Percentiles rank a stretch among this genome's conserved stretches.
Conservation (phyloP, 2,888 invertebrate genomes). For the Furcula furcula region DNA sequence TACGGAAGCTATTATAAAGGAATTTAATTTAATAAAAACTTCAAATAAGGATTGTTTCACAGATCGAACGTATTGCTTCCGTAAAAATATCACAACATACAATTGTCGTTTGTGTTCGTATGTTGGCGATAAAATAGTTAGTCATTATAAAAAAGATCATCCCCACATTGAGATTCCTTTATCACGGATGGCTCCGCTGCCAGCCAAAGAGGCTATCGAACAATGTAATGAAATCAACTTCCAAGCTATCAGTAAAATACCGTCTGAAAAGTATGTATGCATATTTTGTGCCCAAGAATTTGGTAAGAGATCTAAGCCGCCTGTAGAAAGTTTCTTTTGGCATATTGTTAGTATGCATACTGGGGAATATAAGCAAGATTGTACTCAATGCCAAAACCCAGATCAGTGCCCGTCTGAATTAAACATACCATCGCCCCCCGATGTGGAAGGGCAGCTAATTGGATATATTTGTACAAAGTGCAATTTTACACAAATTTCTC, state of each 20-base stretch:
- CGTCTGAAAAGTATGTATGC: slow-evolving; percentile 61
- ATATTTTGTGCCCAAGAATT: slow-evolving; percentile 69
- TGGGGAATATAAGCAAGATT: slow-evolving; percentile 87
- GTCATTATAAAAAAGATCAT: slow-evolving; percentile 85
- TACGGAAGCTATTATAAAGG: slow-evolving; percentile 1
- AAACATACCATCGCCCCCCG: slow-evolving; percentile 68
- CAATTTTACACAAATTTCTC: slow-evolving; percentile 86
- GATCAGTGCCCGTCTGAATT: slow-evolving; percentile 53
- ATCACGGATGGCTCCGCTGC: slow-evolving; percentile 79
- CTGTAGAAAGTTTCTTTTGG: slow-evolving; percentile 83
- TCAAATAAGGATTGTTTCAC: slow-evolving; percentile 57
- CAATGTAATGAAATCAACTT: slow-evolving; percentile 73
- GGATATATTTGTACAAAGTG: slow-evolving; percentile 87
- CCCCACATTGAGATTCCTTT: slow-evolving; percentile 84
- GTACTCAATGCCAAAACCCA: slow-evolving; percentile 80
- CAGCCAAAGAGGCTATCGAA: slow-evolving; percentile 78
- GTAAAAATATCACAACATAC: slow-evolving; percentile 54
- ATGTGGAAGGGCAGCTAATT: slow-evolving; percentile 58
- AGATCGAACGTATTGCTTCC: slow-evolving; percentile 69
- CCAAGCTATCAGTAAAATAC: slow-evolving; percentile 51
- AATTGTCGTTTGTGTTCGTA: slow-evolving; percentile 84
- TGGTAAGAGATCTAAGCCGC: slow-evolving; percentile 32
- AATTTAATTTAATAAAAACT: slow-evolving; percentile 18
- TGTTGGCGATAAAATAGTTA: slow-evolving; percentile 82
- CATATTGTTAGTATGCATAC: slow-evolving; percentile 88